Percentiles rank a stretch among this genome's conserved stretches.
Evolutionary conservation across 2,113 vertebrate species (phyloP).

Genomic region (Peromyscus polionotus): DNA sequence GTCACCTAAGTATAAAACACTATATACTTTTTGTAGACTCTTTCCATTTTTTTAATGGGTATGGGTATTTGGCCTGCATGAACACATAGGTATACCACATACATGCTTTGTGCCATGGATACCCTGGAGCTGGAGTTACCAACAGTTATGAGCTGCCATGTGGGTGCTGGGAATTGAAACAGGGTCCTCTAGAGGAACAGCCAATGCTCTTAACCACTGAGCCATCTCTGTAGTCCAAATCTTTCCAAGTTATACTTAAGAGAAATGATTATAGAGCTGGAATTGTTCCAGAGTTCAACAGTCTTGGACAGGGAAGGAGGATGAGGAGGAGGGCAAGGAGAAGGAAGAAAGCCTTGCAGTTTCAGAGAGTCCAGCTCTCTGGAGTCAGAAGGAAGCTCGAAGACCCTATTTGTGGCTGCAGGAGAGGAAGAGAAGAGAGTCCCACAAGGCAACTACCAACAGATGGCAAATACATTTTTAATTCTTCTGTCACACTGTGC

Average conservation of each 20-base stretch:
- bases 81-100: not conserved
- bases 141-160: not conserved
- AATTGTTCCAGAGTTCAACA: slow-evolving; percentile 52
- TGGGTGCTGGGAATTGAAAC: not conserved
- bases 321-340: not conserved
- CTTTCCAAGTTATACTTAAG: not conserved
- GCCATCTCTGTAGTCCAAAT: not conserved
- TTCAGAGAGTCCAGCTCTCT: slow-evolving; percentile 58
- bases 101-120: not conserved
- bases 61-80: not conserved
- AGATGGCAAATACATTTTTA: slow-evolving; percentile 86
- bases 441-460: slow-evolving; percentile 84
- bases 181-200: not conserved
- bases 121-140: not conserved
- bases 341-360: not conserved
- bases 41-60: not conserved
- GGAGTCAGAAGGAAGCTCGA: slow-evolving; percentile 69
- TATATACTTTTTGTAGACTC: not conserved
- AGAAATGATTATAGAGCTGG: slow-evolving; percentile 13
- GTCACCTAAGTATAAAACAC: not conserved
- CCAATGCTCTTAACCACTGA: not conserved
- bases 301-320: not conserved
- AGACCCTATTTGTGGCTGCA: slow-evolving; percentile 79
- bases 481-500: slow-evolving; percentile 84
- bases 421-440: slow-evolving; percentile 77